Evolutionary conservation across 2,888 invertebrate genomes (phyloP).

Genomic region (Capitulum mitella): DNA sequence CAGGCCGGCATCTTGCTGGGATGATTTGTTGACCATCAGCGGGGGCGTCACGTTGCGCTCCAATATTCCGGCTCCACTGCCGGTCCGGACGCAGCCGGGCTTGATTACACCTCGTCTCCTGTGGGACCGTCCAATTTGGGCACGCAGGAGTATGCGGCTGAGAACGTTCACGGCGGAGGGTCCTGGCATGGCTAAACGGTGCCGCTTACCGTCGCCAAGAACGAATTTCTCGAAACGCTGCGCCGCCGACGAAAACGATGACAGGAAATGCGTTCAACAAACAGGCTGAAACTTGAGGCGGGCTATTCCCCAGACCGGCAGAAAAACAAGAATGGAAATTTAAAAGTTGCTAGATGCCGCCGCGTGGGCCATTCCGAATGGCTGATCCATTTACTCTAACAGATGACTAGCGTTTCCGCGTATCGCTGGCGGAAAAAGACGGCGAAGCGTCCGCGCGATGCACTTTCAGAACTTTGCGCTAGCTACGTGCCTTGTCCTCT

Average conservation of each 20-base stretch:
- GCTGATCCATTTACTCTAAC: too few relatives aligned
- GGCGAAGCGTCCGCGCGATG: too few relatives aligned
- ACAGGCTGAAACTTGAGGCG: not conserved
- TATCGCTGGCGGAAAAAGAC: too few relatives aligned
- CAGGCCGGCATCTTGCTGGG: not conserved
- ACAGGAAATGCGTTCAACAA: not conserved
- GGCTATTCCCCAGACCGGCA: not conserved
- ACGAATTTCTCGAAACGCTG: not conserved
- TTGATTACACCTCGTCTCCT: not conserved
- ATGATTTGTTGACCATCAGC: not conserved
- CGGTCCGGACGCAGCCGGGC: not conserved
- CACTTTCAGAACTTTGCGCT: too few relatives aligned
- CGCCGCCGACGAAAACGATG: not conserved
- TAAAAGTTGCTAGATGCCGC: not conserved
- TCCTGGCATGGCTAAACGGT: not conserved
- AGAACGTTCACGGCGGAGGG: not conserved
- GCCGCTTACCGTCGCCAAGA: not conserved
- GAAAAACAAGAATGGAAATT: not conserved
- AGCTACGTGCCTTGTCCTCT: too few relatives aligned
- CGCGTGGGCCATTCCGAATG: not conserved
- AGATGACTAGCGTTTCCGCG: too few relatives aligned
- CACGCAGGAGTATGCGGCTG: not conserved
- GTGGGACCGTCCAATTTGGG: not conserved
- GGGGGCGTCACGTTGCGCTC: not conserved
- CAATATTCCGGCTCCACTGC: not conserved